Percentiles rank a stretch among this genome's conserved stretches.
These are phyloP conservation scores for Spodoptera littoralis DNA, from an alignment of 2,888 invertebrate species.

Conservation along the genomic window DNA sequence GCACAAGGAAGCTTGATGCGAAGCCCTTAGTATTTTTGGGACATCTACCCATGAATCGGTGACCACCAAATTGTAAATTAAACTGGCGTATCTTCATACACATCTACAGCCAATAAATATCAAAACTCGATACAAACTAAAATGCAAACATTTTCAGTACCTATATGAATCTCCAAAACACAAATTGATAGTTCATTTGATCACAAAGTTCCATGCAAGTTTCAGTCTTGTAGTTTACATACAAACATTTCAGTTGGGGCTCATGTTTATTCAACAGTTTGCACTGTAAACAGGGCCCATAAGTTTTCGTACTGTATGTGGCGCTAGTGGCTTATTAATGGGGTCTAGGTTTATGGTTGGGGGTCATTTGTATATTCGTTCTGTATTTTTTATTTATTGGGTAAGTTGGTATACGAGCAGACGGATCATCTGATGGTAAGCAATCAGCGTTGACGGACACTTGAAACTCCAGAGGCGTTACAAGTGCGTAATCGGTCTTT, in stretches of 20 bases:
- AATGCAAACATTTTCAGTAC: constrained; percentile 17
- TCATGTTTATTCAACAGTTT: constrained; percentile 55
- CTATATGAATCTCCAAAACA: constrained; percentile 9
- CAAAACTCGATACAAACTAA: not conserved
- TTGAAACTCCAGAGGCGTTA: too few species aligned
- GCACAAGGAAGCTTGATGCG: too few species aligned
- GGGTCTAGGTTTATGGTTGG: not conserved
- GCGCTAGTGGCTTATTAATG: not conserved
- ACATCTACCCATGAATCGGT: too few species aligned
- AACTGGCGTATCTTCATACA: too few species aligned
- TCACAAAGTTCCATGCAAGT: constrained; percentile 24
- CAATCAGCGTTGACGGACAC: too few species aligned
- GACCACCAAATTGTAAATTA: too few species aligned
- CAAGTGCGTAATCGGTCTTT: too few species aligned
- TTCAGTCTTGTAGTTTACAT: constrained; percentile 20
- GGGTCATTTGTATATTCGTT: too few species aligned
- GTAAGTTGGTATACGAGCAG: too few species aligned
- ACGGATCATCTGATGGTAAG: too few species aligned
- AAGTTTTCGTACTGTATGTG: constrained; percentile 22
- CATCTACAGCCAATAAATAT: not conserved
- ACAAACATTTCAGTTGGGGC: constrained; percentile 34
- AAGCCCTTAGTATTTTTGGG: too few species aligned
- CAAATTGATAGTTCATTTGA: constrained; percentile 29
- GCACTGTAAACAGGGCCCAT: constrained; percentile 18
- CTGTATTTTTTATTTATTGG: too few species aligned